Evolutionary conservation across 1,140 invertebrate genomes (phyloP).

Genomic region (Cydia amplana): DNA sequence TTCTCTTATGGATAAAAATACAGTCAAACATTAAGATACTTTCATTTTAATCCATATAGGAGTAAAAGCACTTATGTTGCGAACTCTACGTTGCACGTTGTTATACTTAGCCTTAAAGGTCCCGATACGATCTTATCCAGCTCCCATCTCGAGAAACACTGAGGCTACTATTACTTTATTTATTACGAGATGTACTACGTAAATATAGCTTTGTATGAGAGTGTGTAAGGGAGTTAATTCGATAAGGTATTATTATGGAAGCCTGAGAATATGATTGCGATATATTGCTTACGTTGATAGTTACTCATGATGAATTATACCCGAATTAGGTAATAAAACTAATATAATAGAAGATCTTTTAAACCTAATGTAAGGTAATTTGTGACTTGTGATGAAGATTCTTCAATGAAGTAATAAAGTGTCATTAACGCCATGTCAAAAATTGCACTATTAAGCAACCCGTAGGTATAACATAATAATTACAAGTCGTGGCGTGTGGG

Average conservation of each 20-base stretch:
- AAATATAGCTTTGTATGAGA: slow-evolving; percentile 22
- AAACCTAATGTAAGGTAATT: too few relatives aligned
- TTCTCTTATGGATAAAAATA: too few relatives aligned
- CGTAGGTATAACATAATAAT: too few relatives aligned
- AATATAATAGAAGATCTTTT: too few relatives aligned
- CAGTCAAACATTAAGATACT: background rate
- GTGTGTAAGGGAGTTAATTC: background rate
- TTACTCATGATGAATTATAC: background rate
- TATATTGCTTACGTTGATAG: background rate
- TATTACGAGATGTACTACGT: slow-evolving; percentile 23
- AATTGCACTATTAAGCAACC: too few relatives aligned
- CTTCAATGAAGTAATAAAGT: too few relatives aligned
- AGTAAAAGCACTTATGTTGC: slow-evolving; percentile 16
- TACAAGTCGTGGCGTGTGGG: too few relatives aligned
- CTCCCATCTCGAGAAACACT: slow-evolving; percentile 5
- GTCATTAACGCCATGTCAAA: too few relatives aligned
- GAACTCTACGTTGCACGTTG: background rate
- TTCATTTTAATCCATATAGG: background rate
- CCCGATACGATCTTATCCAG: slow-evolving; percentile 26
- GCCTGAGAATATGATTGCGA: slow-evolving; percentile 12
- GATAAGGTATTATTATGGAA: background rate
- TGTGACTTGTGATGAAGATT: background rate
- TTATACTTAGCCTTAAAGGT: slow-evolving; percentile 4
- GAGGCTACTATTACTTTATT: slow-evolving; percentile 20
- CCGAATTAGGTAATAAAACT: background rate